phyloP scores from a whole-genome alignment of 2,797 vertebrate species.

The Sebastes goodei region DNA sequence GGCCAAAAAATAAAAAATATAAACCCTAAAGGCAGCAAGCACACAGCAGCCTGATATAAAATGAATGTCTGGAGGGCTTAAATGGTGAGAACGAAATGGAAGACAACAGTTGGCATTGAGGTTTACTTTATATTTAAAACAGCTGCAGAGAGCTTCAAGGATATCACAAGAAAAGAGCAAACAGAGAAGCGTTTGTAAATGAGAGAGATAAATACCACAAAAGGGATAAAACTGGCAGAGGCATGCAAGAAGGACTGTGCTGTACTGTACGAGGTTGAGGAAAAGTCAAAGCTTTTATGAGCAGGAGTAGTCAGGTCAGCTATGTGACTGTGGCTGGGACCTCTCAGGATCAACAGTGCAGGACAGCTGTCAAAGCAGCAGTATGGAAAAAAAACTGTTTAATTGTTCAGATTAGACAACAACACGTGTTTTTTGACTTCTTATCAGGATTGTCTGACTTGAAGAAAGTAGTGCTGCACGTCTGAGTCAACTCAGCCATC shows the following conservation, averaged over 20 bases:
- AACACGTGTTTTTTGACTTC: slow-evolving; percentile 1
- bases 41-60: slow-evolving; percentile 20
- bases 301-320: slow-evolving; percentile 15
- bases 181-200: slow-evolving; percentile 51
- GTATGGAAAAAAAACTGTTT: background rate
- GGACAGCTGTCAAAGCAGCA: slow-evolving; percentile 53
- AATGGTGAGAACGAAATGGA: background rate
- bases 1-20: background rate
- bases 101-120: slow-evolving; percentile 32
- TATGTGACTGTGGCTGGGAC: slow-evolving; percentile 23
- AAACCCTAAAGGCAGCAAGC: background rate
- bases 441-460: background rate
- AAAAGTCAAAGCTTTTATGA: slow-evolving; percentile 2
- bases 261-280: background rate
- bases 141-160: slow-evolving; percentile 18
- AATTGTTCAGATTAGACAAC: slow-evolving; percentile 4
- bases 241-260: background rate
- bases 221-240: slow-evolving; percentile 7
- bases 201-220: slow-evolving; percentile 19
- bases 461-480: background rate
- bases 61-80: background rate
- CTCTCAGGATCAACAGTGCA: slow-evolving; percentile 8
- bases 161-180: slow-evolving; percentile 47
- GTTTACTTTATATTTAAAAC: slow-evolving; percentile 9
- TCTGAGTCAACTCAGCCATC: slow-evolving; percentile 8